These are phyloP conservation scores for Philhelius pedissequus DNA, from an alignment of 2,888 invertebrate species.

Conservation along the genomic window DNA sequence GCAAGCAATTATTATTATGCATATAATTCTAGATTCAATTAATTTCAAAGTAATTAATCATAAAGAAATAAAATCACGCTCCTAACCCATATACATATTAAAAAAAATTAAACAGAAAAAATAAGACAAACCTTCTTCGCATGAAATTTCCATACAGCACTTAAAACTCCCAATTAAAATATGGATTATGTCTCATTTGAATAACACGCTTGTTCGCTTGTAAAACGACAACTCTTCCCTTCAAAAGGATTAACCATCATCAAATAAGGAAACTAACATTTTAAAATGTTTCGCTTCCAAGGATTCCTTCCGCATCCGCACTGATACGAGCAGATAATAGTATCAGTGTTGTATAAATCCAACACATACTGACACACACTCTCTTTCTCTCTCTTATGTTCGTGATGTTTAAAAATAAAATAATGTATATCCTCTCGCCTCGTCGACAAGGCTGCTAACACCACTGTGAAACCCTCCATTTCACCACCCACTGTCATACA, in stretches of 20 bases:
- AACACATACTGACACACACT: not conserved
- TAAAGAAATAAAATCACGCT: slow-evolving; percentile 22
- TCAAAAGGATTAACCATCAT: slow-evolving; percentile 47
- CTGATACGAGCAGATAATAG: too few relatives aligned
- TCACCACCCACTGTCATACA: slow-evolving; percentile 8
- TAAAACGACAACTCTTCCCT: not conserved
- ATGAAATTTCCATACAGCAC: not conserved
- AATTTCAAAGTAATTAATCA: not conserved
- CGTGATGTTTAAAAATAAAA: slow-evolving; percentile 21
- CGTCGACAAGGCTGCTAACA: slow-evolving; percentile 34
- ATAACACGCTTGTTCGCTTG: slow-evolving; percentile 67
- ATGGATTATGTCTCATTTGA: slow-evolving; percentile 76
- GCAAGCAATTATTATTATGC: not conserved
- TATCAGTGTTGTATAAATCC: slow-evolving; percentile 5
- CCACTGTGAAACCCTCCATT: slow-evolving; percentile 13
- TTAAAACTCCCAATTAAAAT: slow-evolving; percentile 73
- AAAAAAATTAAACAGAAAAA: not conserved
- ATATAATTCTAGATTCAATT: not conserved
- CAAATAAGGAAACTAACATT: slow-evolving; percentile 55
- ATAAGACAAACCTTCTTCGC: not conserved
- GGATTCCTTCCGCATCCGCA: slow-evolving; percentile 20
- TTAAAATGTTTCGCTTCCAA: slow-evolving; percentile 54
- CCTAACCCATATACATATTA: not conserved
- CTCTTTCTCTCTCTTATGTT: not conserved
- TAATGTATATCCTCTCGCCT: slow-evolving; percentile 15